Evolutionary conservation across 35 echinoderm and acorn worm species (phyloP), one percentile per base, ranked within the genome.

Genomic region (Lytechinus pictus): DNA sequence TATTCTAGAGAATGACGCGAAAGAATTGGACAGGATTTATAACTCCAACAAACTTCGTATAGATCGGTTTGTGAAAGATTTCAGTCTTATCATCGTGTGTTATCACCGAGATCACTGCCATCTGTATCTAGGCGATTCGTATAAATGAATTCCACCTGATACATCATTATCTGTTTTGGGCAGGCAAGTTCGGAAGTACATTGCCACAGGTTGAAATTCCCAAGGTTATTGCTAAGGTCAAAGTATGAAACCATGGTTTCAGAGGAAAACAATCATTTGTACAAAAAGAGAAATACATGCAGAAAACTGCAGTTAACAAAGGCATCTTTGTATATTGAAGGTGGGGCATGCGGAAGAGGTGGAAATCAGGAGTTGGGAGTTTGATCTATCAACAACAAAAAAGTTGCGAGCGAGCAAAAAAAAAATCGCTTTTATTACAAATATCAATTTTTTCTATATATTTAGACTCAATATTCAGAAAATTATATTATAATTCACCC

Each of bases 151-250:
- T 24, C 66, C 66, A 79, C n/a, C 66, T 79, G 66, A 79, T 24
- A 79, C n/a, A 79, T 79, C n/a, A 79, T 79, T 58, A 27, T 79
- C 66, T 79, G 66, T 79, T 79, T 79, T 79, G 19, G 6, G 66
- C 66, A 79, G 66, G 66, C 66, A 16, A 79, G 56, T 13, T 58
- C 9, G 66, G 66, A 79, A 79, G 66, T 79, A 79, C 66, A 79
- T 24, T 79, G 66, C 66, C 66, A 79, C 66, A 24, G 66, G 66
- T 24, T 24, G 66, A 79, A 79, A 79, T 79, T 16, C 66, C 66
- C 66, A 79, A 79, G 66, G 66, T 79, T 79, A 79, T 79, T 79
- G 21, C 66, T 79, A 79, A 79, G 66, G 66, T 79, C 66, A 79
- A 79, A 79, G 66, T 24, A 79, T 14, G 66, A n/a, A 79, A 79